phyloP scores from a whole-genome alignment of 2,797 vertebrate species.

The Mus spretus region DNA sequence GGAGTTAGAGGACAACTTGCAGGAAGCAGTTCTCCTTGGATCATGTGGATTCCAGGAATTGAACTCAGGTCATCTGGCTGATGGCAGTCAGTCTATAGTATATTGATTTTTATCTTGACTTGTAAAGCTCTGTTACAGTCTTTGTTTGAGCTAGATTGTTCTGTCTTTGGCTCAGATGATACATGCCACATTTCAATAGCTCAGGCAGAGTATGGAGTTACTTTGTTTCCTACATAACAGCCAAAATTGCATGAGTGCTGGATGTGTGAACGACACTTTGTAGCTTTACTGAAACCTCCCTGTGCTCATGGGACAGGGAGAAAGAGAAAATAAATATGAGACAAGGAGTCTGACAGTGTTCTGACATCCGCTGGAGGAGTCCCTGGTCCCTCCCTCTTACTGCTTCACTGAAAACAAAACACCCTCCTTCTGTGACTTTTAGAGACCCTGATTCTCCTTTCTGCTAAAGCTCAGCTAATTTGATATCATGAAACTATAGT shows the following conservation, averaged over 20 bases:
- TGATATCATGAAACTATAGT: background rate
- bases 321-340: background rate
- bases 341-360: fast-evolving
- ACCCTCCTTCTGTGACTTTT: background rate
- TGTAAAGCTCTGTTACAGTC: background rate
- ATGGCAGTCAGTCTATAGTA: background rate
- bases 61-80: background rate
- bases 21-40: background rate
- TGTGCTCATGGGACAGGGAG: background rate
- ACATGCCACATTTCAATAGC: background rate
- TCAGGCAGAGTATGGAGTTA: background rate
- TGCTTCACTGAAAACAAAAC: background rate
- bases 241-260: background rate
- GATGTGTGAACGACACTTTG: background rate
- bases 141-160: background rate
- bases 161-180: background rate
- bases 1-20: background rate
- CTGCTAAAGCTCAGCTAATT: background rate
- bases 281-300: background rate
- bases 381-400: background rate
- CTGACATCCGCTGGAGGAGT: fast-evolving
- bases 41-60: background rate
- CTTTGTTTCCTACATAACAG: background rate
- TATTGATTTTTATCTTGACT: constrained; percentile 8
- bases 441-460: background rate